Base-by-base conservation (phyloP, 2,888 invertebrate genomes). In the Malthinus seriepunctatus region DNA sequence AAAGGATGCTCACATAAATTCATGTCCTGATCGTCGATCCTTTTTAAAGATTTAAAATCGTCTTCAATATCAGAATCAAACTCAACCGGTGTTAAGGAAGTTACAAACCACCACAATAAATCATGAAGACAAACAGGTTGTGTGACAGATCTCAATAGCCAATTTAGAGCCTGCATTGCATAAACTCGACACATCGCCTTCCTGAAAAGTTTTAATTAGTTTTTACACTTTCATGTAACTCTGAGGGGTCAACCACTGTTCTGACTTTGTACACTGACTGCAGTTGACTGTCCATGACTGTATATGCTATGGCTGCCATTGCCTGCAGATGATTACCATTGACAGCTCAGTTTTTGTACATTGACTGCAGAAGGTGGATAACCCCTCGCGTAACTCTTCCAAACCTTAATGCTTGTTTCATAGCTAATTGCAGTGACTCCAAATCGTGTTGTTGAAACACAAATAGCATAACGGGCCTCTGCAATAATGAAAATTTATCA, bases 101-200 rank as follows among this genome's bases (percentile, higher is more conserved):
- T 88, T 14, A 95, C 93, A 76, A 97, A 95, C 91, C 95, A 96
- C 97, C 97, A 97, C 76, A 98, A 85, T 8, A 97, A 84, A 79
- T 98, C 97, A 71, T 97, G 97, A 12, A 98, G 84, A 73, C 94
- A 91, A 3, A 90, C 88, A 3, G 95, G 91, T 75, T 95, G 95
- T 0, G 95, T 95, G 0, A 95, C 92, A 51, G 91, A 94, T 50
- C 95, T 86, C 44, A 98, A 80, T 14, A 99, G 80, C 98, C 98
- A 99, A 76, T 97, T 97, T 67, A 97, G 82, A 0, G 96, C 95
- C 84, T 95, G 94, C 84, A 97, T 88, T 1, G 95, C 91, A 78
- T 91, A 88, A 69, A 95, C 91, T 60, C 95, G 79, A 72, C 93
- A 86, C 33, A 89, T 89, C 48, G 90, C 90, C 55, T 89, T 87